Evolutionary conservation across 1,140 invertebrate genomes (phyloP).

Genomic region (Panonychus citri): DNA sequence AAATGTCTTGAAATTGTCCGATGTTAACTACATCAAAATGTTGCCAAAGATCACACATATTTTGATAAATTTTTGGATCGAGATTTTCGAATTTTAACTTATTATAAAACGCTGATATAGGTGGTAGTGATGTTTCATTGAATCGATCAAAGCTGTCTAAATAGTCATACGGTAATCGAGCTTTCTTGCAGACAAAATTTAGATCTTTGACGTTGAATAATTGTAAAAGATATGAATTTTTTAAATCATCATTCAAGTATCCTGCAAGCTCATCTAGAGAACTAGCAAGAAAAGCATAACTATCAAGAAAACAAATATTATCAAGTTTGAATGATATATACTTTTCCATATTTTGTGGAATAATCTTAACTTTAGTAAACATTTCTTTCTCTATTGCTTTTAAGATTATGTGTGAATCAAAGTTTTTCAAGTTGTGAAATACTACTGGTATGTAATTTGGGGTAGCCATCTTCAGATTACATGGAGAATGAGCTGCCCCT

Average conservation of each 20-base stretch:
- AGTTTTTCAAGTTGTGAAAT: neutral
- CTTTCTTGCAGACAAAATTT: too few species aligned
- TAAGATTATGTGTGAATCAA: neutral
- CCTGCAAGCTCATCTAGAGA: neutral
- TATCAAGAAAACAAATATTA: neutral
- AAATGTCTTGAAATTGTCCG: neutral
- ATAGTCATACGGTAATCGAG: too few species aligned
- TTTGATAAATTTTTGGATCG: too few species aligned
- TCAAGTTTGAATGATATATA: too few species aligned
- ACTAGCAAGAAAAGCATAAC: neutral
- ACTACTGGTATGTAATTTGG: neutral
- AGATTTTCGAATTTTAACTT: too few species aligned
- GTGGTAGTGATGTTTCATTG: too few species aligned
- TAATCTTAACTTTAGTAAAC: neutral
- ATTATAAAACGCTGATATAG: too few species aligned
- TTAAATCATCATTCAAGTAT: too few species aligned
- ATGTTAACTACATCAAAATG: neutral
- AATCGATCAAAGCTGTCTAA: too few species aligned
- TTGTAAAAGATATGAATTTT: too few species aligned
- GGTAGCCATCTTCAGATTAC: neutral
- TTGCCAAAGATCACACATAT: too few species aligned
- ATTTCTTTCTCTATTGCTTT: neutral
- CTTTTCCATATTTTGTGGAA: neutral
- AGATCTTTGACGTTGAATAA: too few species aligned
- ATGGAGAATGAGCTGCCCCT: neutral